Percentiles rank a stretch among this genome's conserved stretches.
Conservation (phyloP, 2,113 vertebrate species). For the Heterotis niloticus region DNA sequence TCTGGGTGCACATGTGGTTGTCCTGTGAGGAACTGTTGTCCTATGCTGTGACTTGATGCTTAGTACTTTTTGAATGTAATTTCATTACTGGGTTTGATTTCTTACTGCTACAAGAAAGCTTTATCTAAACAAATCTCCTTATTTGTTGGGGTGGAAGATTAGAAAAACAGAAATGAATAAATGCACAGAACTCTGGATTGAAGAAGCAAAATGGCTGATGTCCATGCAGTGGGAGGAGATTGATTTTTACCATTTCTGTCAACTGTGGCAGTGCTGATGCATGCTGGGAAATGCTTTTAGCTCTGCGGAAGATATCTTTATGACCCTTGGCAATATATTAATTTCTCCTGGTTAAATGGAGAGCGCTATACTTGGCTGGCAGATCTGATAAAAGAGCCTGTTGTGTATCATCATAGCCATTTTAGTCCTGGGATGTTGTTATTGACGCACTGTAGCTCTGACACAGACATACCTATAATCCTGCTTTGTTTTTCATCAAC, state of each 20-base stretch:
- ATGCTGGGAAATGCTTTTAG: background rate
- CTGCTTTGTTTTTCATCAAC: too few relatives aligned
- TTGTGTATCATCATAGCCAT: background rate
- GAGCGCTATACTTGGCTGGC: constrained; percentile 9
- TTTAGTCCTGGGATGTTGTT: background rate
- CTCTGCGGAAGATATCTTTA: background rate
- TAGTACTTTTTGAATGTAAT: too few relatives aligned
- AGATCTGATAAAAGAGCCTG: background rate
- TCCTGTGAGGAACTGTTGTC: too few relatives aligned
- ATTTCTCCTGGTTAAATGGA: background rate
- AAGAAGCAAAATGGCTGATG: background rate
- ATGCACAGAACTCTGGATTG: too few relatives aligned
- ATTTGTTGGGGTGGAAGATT: too few relatives aligned
- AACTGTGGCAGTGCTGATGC: background rate
- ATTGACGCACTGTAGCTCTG: background rate
- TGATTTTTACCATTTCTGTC: too few relatives aligned
- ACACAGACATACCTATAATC: background rate
- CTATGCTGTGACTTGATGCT: too few relatives aligned
- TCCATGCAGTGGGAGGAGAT: background rate
- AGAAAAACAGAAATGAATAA: too few relatives aligned
- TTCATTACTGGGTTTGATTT: too few relatives aligned
- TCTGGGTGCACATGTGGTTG: too few relatives aligned
- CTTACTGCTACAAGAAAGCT: too few relatives aligned
- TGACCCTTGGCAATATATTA: background rate
- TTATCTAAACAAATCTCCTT: too few relatives aligned